These are phyloP conservation scores for Palythoa grandiflora DNA, from an alignment of 92 coral and sea anemone genomes.

Conservation along the genomic window DNA sequence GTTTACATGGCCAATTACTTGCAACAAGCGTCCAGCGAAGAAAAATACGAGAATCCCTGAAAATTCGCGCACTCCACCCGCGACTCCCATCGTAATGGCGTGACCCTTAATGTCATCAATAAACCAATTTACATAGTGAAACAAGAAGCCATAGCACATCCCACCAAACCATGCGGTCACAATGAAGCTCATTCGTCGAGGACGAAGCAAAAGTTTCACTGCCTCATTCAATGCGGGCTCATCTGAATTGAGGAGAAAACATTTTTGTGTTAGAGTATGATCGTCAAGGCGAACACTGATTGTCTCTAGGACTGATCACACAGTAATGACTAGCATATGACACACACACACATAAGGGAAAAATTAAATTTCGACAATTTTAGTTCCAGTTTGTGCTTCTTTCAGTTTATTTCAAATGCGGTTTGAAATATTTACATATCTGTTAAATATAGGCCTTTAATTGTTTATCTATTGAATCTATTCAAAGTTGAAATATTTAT, in stretches of 20 bases:
- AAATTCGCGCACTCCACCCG: conserved; percentile 89
- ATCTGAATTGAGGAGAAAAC: not conserved
- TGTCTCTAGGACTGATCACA: too few species aligned
- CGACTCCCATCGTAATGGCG: conserved; percentile 87
- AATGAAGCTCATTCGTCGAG: conserved; percentile 75
- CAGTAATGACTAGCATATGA: too few species aligned
- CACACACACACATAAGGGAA: too few species aligned
- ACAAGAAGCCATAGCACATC: conserved; percentile 87
- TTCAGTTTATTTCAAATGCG: too few species aligned
- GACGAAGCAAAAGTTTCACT: conserved; percentile 53
- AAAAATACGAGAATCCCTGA: conserved; percentile 84
- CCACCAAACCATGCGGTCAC: conserved; percentile 86
- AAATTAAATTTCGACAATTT: too few species aligned
- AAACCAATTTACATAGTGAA: conserved; percentile 96
- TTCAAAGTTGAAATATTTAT: too few species aligned
- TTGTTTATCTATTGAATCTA: too few species aligned
- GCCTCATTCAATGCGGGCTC: conserved; percentile 65
- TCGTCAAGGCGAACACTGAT: too few species aligned
- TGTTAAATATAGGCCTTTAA: too few species aligned
- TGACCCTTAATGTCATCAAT: conserved; percentile 90
- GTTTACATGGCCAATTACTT: conserved; percentile 81
- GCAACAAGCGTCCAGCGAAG: conserved; percentile 68
- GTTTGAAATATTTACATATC: too few species aligned
- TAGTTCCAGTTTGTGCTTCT: too few species aligned
- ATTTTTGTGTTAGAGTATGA: too few species aligned